These are phyloP conservation scores for Drosophila gaucha DNA, from an alignment of 2,888 invertebrate genomes.

Conservation along the genomic window DNA sequence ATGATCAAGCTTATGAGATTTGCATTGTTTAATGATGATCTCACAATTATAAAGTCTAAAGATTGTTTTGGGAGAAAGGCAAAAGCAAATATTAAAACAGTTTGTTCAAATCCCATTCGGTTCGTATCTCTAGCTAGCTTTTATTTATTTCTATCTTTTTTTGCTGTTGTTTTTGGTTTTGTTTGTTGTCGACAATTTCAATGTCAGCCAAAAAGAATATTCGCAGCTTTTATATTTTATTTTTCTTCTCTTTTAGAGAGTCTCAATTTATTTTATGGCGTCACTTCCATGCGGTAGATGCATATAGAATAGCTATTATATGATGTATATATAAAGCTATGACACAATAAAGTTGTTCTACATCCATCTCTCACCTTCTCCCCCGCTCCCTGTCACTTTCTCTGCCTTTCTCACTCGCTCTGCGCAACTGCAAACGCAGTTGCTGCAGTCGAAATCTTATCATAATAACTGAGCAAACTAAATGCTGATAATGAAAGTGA, in stretches of 20 bases:
- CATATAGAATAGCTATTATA: constrained; percentile 16
- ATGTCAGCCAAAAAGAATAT: constrained; percentile 61
- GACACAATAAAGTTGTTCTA: constrained; percentile 60
- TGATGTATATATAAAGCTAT: constrained; percentile 54
- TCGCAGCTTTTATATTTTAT: constrained; percentile 36
- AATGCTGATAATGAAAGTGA: constrained; percentile 70
- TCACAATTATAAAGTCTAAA: background rate
- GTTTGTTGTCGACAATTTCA: constrained; percentile 53
- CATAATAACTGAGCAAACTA: constrained; percentile 46
- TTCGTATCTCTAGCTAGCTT: constrained; percentile 16
- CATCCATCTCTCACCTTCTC: background rate
- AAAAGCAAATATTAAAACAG: constrained; percentile 41
- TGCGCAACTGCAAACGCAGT: constrained; percentile 57
- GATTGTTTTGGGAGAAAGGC: no score
- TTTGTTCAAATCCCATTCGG: constrained; percentile 24
- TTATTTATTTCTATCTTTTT: constrained; percentile 8
- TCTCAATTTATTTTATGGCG: constrained; percentile 38
- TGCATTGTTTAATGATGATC: no score
- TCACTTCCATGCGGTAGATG: constrained; percentile 37
- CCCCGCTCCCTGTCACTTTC: background rate
- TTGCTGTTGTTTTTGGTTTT: constrained; percentile 2
- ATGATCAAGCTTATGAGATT: no score
- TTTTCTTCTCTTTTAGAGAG: constrained; percentile 11
- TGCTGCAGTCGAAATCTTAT: constrained; percentile 66
- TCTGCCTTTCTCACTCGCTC: constrained; percentile 1